Evolutionary conservation across 92 coral and sea anemone genomes (phyloP), one percentile per base, ranked within the genome.

Genomic region (Zoanthus gigantus): DNA sequence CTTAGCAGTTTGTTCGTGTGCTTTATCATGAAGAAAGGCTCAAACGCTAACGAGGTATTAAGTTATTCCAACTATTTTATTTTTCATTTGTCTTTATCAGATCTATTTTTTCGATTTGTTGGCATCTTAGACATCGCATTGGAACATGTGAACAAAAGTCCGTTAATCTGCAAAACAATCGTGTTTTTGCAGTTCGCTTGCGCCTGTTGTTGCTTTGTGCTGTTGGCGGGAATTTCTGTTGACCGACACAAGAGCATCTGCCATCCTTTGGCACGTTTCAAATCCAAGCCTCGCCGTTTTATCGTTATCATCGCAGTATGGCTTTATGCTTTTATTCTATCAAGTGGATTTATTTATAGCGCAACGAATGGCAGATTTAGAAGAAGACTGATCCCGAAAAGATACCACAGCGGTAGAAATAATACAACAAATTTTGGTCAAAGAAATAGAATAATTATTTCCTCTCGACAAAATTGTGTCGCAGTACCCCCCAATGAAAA

Each of bases 181-280:
- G 65, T 92, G n/a, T 89, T 85, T 71, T 81, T 79, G 1, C 92
- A 89, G 53, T 89, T 83, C 50, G 83, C 93, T 11, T 89, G 92
- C 42, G 94, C 94, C 9, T 94, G 94, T 0, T 88, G 92, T 2
- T 86, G 89, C 0, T 94, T 94, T 63, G 86, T 86, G 6, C 90
- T 94, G 50, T 89, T 94, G 77, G 85, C 94, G 44, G 94, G 93
- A 76, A 94, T 94, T 47, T 91, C 96, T n/a, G 72, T 92, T 18
- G 94, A 94, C 78, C 96, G 96, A 16, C 86, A 94, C 89, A 74
- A 88, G 17, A 92, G 90, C 58, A 94, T 94, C 50, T 23, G 92
- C 1, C 50, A 87, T 74, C 96, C 96, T 2, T 76, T 94, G 5
- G 88, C 87, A 34, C 69, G 87, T 42, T 65, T 89, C 44, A 13